Evolutionary conservation across 2,797 vertebrate species (phyloP), one percentile per base, ranked within the genome.

Genomic region (Melanotaenia maccullochi): DNA sequence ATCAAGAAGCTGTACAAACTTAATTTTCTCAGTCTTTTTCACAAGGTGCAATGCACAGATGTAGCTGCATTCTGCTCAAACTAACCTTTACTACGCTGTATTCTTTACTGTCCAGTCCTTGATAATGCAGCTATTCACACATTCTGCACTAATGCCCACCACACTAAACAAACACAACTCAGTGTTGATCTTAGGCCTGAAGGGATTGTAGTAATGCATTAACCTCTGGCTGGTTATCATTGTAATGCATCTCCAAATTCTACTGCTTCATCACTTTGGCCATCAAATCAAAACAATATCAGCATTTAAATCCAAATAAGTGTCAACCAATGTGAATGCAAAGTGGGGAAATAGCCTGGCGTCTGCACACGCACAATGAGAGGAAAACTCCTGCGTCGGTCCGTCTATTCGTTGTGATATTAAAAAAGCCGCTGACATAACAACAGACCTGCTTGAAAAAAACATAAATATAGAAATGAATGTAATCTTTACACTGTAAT

Each of bases 91-190:
- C 55, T 51, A 47, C 72, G 63, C 72, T 71, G 75, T 70, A 62
- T 78, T 73, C 58, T 59, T 76, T 62, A 49, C 58, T 33, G 24
- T 33, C 2, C 36, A 51, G 54, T 51, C 55, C 60, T 65, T 60
- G 52, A 72, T 86, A 79, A 90, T 86, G 69, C 47, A 33, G 68
- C 60, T 56, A 40, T 75, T 88, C 71, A 83, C 76, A 83, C 66
- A 36, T 74, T 75, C 59, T 42, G 25, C 71, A 55, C 76, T 60
- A 72, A 66, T 51, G 65, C 60, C 65, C 60, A 75, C 60, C 77
- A 92, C 78, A 88, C 89, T 86, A 89, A 89, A 91, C 85, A 85
- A 83, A 85, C 83, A 79, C 67, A 36, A 71, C 59, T 65, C 59
- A n/a, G 68, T 90, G 85, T 92, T 93, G 90, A 90, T 72, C 12